Evolutionary conservation across 2,888 invertebrate species (phyloP), one percentile per base, ranked within the genome.

Genomic region (Hipparchia semele): DNA sequence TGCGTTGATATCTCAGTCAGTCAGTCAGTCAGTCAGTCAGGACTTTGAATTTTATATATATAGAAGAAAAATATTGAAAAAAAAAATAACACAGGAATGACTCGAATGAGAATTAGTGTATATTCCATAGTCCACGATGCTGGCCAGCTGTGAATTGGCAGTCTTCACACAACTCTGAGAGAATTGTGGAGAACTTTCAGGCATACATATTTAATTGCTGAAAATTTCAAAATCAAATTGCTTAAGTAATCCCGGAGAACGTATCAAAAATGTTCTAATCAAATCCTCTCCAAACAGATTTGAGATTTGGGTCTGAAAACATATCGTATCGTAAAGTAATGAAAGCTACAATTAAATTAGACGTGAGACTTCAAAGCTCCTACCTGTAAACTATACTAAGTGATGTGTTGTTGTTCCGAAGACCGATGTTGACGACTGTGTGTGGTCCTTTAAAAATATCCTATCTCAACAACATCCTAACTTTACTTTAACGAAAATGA

Each of bases 351-450:
- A 84, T 86, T 81, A 86, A 83, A 82, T 80, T 80, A 72, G 84
- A 87, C 86, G 85, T 87, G 84, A 84, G 84, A 83, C 83, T 83
- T 81, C 82, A 79, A 85, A 85, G 88, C 88, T 91, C 89, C 91
- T 88, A 92, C 91, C 90, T 91, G 92, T 85, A 85, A 91, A 92
- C 87, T 91, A 89, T 89, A 91, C 90, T 91, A 91, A 92, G 89
- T 91, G 91, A 86, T 87, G 87, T 88, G 86, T 85, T 92, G 92
- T 93, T 92, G 90, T 94, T 91, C 89, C 90, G 90, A 84, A 89
- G 89, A 83, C 86, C 88, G 80, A 86, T 91, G 90, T 90, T 90
- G 89, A 84, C 85, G 85, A 83, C 86, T 90, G 93, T 93, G 93
- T 94, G 93, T 94, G 93, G 93, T 94, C 93, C 88, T 80, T 83